These are phyloP conservation scores for Taxidea taxus DNA, from an alignment of 2,113 vertebrate species.

Conservation along the genomic window DNA sequence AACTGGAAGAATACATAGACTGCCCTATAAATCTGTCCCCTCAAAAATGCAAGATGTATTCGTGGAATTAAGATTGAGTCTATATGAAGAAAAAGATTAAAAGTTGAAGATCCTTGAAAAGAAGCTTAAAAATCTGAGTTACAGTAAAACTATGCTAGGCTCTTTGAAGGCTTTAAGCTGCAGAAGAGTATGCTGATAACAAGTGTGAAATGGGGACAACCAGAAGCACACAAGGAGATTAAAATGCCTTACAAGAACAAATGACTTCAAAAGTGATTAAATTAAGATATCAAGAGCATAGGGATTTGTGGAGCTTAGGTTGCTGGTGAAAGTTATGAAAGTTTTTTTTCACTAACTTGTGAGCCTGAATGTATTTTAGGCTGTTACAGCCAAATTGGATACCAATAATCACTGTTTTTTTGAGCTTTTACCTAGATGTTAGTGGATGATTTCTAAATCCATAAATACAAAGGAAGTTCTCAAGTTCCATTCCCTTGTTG, in stretches of 20 bases:
- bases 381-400: neutral
- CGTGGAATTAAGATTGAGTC: conserved; percentile 1
- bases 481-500: neutral
- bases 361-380: neutral
- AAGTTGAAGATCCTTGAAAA: conserved; percentile 12
- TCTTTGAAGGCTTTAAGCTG: conserved; percentile 30
- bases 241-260: neutral
- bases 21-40: neutral
- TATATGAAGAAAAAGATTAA: neutral
- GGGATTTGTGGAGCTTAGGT: neutral
- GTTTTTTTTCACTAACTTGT: neutral
- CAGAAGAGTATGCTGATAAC: neutral
- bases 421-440: neutral
- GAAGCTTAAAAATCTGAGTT: conserved; percentile 32
- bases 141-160: neutral
- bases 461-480: neutral
- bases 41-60: conserved; percentile 26
- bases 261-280: conserved; percentile 20
- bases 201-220: neutral
- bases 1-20: neutral
- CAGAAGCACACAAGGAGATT: neutral
- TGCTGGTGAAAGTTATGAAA: neutral
- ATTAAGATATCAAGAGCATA: conserved; percentile 34
- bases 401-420: neutral
- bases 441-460: neutral